A percentile compares a stretch with the other conserved stretches of the same genome.
Evolutionary conservation across 2,113 vertebrate genomes (phyloP).

Genomic region (Smithornis capensis): DNA sequence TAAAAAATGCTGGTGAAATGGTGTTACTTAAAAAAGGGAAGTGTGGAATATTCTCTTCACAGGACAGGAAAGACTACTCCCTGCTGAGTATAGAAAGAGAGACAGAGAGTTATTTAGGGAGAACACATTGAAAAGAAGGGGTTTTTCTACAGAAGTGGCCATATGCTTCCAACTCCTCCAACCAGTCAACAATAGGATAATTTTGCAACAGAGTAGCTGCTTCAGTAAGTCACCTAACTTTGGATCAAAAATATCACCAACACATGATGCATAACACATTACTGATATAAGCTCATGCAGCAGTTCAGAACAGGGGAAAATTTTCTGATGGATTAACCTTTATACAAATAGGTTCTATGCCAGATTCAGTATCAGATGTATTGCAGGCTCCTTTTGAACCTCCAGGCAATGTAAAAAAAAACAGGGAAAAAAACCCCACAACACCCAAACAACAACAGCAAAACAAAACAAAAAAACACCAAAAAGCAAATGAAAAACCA

Average conservation of each 20-base stretch:
- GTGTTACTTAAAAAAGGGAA: background rate
- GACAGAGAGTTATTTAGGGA: background rate
- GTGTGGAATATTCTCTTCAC: background rate
- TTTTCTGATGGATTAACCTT: conserved; percentile 3
- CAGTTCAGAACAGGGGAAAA: background rate
- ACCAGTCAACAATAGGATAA: background rate
- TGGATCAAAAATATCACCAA: background rate
- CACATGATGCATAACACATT: background rate
- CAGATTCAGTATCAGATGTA: background rate
- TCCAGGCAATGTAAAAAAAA: background rate
- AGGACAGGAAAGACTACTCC: background rate
- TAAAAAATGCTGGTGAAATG: background rate
- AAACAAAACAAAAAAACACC: no score
- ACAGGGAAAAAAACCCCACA: accelerated
- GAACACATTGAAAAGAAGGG: background rate
- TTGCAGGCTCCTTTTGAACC: background rate
- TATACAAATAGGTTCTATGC: background rate
- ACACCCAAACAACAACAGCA: no score
- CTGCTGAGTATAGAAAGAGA: background rate
- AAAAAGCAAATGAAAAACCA: background rate
- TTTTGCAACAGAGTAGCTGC: background rate
- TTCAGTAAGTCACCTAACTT: background rate
- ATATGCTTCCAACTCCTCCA: background rate
- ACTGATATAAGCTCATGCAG: background rate
- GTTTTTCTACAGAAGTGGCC: background rate